Base-by-base conservation (phyloP, 2,113 vertebrate species). In the Pandion haliaetus region DNA sequence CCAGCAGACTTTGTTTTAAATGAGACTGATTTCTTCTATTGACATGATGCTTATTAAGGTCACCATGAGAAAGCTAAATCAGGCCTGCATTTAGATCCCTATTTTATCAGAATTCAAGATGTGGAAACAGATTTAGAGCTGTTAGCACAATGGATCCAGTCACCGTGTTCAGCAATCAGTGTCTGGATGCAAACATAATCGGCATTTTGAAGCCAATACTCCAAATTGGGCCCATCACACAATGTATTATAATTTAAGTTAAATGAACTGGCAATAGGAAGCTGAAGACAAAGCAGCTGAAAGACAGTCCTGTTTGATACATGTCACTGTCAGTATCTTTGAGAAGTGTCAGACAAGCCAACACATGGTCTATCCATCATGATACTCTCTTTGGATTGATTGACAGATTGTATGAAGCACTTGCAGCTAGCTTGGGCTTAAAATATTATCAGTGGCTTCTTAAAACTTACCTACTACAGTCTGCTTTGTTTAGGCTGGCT, bases 331-430 rank as follows among this genome's bases (percentile, higher is more conserved):
- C 95, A 97, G 83, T 91, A 94, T 72, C 86, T 72, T 31, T 84
- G 93, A 94, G 86, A 94, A 87, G 93, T 86, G 91, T 92, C 95
- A 96, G 94, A 94, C 97, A 95, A 97, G 91, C 88, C 96, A 97
- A 91, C 95, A 97, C 86, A 92, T 29, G 89, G 71, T 74, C 93
- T 82, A 66, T 92, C 83, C 90, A 92, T 96, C 95, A 94, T 5
- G 15, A 95, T 70, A n/a, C 54, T 87, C 79, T 54, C 77, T 76
- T 24, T 76, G 45, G 73, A 85, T 61, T 95, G 95, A 97, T 76
- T 96, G 95, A 96, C 96, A 96, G 86, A 87, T 54, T 25, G 8
- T 17, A 87, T 12, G 34, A 94, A 77, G 52, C 88, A 77, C 45
- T 94, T 91, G 36, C 40, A 82, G 61, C 85, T 76, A 82, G 78